Evolutionary conservation across 2,888 invertebrate genomes (phyloP), one percentile per base, ranked within the genome.

Genomic region (Ceramica pisi): DNA sequence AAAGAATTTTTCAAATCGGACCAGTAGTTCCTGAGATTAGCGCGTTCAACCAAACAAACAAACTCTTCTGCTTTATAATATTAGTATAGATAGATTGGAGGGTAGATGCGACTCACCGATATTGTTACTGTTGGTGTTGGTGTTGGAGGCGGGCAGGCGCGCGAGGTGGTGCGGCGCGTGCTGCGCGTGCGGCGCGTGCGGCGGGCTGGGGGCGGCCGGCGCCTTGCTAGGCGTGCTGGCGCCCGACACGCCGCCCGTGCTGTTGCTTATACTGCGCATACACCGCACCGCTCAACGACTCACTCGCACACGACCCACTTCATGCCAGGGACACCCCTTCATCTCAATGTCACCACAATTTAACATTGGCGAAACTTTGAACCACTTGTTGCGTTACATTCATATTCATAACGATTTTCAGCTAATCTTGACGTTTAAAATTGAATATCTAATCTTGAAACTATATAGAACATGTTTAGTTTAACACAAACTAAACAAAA

Each of bases 191-290:
- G 50, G 4, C 51, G 23, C 72, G 72, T 72, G 73, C 78, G 89
- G 87, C 88, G 92, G 88, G 87, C 92, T 86, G 83, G 92, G 86
- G 90, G 92, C 87, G 81, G 87, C 63, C 86, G 87, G 73, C 87
- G 83, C 91, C 80, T 95, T 95, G 91, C 83, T 92, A 65, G 95
- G 95, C 87, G 95, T 94, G 57, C 94, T 93, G 78, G 95, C 88
- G 57, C 93, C 94, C 48, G 94, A 92, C 77, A 87, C 86, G 67
- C 86, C 90, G 81, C 89, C 53, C 72, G 73, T 72, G 77, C 50
- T 88, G 84, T 90, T 92, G 93, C 91, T 94, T 89, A 94, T 88
- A 90, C 94, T 94, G 92, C 85, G 80, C 84, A 87, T 78, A 86
- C 71, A 71, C 66, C 65, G 56, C 41, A 16, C 31, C 38, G 50